phyloP scores from a whole-genome alignment of 2,888 invertebrate genomes.

The Drosophila affinis region DNA sequence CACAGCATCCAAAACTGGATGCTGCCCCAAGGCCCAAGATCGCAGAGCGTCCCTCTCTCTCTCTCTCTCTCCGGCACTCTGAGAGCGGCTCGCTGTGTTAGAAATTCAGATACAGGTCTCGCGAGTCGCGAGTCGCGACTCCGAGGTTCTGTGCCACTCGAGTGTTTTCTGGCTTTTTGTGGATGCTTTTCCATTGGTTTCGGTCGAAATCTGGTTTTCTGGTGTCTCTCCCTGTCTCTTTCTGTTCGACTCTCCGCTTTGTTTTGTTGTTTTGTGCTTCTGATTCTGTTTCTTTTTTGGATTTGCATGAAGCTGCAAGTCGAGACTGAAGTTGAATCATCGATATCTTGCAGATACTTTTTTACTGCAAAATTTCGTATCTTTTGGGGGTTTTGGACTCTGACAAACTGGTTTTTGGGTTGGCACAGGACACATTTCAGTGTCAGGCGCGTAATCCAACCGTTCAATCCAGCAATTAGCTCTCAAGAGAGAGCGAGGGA shows the following conservation, averaged over 20 bases:
- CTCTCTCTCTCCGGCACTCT: neutral
- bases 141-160: constrained; percentile 66
- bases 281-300: constrained; percentile 41
- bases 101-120: constrained; percentile 9
- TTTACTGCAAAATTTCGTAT: constrained; percentile 54
- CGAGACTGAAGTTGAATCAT: constrained; percentile 65
- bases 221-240: constrained; percentile 8
- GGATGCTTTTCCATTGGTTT: constrained; percentile 60
- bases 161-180: constrained; percentile 41
- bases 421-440: constrained; percentile 53
- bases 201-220: constrained; percentile 71
- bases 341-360: constrained; percentile 57
- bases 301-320: constrained; percentile 60
- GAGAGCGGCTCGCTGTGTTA: neutral
- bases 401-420: constrained; percentile 54
- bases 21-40: constrained; percentile 20
- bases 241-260: constrained; percentile 2
- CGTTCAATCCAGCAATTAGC: constrained; percentile 59
- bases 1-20: constrained; percentile 42
- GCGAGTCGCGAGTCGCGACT: no score
- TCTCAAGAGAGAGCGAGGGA: neutral
- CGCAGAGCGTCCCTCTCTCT: constrained; percentile 15
- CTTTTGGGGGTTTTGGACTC: constrained; percentile 61
- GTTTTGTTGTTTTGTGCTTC: constrained; percentile 12
- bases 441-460: constrained; percentile 47